These are phyloP conservation scores for Athalia circularis DNA, from an alignment of 2,888 invertebrate genomes.

Conservation along the genomic window DNA sequence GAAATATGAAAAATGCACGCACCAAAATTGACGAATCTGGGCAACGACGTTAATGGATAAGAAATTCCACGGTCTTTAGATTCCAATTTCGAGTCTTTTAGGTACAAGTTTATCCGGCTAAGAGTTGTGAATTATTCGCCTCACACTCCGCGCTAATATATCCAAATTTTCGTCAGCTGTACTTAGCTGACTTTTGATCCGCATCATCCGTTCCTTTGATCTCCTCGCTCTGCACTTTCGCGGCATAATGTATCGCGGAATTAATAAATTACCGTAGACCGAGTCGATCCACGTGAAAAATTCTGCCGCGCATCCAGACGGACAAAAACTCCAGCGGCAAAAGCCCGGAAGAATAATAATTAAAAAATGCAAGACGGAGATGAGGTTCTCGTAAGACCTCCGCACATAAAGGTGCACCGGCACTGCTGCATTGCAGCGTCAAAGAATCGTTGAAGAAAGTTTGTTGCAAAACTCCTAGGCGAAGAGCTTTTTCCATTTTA, in stretches of 20 bases:
- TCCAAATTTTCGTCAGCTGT: slow-evolving; percentile 39
- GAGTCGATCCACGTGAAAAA: neutral
- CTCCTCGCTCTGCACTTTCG: neutral
- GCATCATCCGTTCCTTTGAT: slow-evolving; percentile 29
- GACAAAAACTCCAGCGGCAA: neutral
- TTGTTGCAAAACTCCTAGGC: too few relatives aligned
- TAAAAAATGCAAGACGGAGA: too few relatives aligned
- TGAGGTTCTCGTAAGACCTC: too few relatives aligned
- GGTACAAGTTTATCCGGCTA: neutral
- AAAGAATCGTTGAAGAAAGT: too few relatives aligned
- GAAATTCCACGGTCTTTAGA: too few relatives aligned
- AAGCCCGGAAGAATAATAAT: neutral
- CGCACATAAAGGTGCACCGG: too few relatives aligned
- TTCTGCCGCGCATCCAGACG: neutral
- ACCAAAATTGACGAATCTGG: too few relatives aligned
- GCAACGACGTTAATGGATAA: too few relatives aligned
- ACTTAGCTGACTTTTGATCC: slow-evolving; percentile 19
- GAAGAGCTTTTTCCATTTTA: too few relatives aligned
- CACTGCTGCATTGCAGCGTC: too few relatives aligned
- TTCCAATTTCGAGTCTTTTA: neutral
- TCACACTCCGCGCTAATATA: slow-evolving; percentile 26
- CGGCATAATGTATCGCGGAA: slow-evolving; percentile 24
- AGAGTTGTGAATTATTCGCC: slow-evolving; percentile 27
- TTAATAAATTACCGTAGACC: slow-evolving; percentile 24
- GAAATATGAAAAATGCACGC: too few relatives aligned